A percentile compares a stretch with the other conserved stretches of the same genome.
These are phyloP conservation scores for Paramormyrops hopkinsi DNA, from an alignment of 2,797 vertebrate genomes.

Conservation along the genomic window DNA sequence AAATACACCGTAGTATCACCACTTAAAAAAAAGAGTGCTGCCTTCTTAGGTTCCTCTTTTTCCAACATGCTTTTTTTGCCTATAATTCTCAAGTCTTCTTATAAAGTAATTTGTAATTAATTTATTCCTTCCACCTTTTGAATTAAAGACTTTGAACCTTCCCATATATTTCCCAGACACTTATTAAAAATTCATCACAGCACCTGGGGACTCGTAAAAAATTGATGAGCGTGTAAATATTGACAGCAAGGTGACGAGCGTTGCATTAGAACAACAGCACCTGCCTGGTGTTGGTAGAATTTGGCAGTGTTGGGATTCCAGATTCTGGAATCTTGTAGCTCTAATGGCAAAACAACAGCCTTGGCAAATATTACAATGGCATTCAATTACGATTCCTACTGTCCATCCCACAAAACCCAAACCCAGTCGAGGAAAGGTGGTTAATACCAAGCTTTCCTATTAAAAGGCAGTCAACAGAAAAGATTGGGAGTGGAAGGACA, in stretches of 20 bases:
- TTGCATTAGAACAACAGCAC: background rate
- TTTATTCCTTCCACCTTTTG: constrained; percentile 6
- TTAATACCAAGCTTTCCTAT: constrained; percentile 3
- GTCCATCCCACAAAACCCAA: background rate
- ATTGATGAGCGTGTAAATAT: constrained; percentile 19
- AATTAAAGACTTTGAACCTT: constrained; percentile 10
- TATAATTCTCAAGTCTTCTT: background rate
- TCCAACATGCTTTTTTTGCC: background rate
- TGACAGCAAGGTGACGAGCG: background rate
- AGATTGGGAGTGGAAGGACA: background rate
- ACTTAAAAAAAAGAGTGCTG: background rate
- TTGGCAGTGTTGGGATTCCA: background rate
- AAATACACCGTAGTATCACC: background rate
- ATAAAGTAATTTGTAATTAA: background rate
- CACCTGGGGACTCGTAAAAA: constrained; percentile 16
- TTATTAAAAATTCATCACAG: constrained; percentile 16
- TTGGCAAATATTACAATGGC: background rate
- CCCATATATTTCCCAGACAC: constrained; percentile 3
- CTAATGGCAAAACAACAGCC: background rate
- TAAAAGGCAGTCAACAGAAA: constrained; percentile 14
- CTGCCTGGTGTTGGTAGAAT: background rate
- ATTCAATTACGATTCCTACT: constrained; percentile 8
- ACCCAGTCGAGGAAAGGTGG: background rate
- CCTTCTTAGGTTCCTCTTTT: background rate
- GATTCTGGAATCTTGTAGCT: background rate